A percentile compares a stretch with the other conserved stretches of the same genome.
Conservation (phyloP, 2,888 invertebrate species). For the Cheiracanthium punctorium region DNA sequence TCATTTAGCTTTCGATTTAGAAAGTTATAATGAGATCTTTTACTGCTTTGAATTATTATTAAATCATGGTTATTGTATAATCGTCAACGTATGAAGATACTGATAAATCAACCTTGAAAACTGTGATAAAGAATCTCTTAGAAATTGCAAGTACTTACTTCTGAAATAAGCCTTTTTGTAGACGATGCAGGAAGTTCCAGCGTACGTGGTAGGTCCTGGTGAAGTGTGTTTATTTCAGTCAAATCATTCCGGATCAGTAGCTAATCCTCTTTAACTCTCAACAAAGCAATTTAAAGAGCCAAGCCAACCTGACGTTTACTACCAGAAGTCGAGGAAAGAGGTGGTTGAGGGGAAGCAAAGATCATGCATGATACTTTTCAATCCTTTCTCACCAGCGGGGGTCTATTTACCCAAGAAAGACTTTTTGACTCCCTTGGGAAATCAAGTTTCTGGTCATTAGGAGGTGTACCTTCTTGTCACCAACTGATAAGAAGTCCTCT, state of each 20-base stretch:
- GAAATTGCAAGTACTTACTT: no score
- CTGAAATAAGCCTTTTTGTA: no score
- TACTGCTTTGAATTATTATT: no score
- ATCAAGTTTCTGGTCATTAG: conserved; percentile 15
- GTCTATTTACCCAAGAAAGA: background rate
- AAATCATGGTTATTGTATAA: no score
- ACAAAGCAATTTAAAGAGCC: background rate
- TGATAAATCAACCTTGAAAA: no score
- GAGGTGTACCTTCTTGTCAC: background rate
- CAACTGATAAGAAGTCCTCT: background rate
- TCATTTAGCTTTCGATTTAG: no score
- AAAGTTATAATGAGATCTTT: no score
- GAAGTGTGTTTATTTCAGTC: background rate
- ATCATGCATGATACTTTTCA: background rate
- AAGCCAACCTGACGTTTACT: background rate
- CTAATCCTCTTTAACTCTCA: background rate
- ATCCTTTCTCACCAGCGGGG: conserved; percentile 50
- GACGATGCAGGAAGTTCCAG: no score
- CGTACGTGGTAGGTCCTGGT: background rate
- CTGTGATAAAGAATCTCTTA: no score
- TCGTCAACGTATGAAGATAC: no score
- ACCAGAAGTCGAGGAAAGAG: background rate
- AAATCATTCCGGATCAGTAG: background rate
- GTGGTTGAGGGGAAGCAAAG: background rate
- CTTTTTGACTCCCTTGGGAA: conserved; percentile 31